A percentile compares a stretch with the other conserved stretches of the same genome.
These are phyloP conservation scores for Gorsachius magnificus DNA, from an alignment of 2,797 vertebrate genomes.

Conservation along the genomic window DNA sequence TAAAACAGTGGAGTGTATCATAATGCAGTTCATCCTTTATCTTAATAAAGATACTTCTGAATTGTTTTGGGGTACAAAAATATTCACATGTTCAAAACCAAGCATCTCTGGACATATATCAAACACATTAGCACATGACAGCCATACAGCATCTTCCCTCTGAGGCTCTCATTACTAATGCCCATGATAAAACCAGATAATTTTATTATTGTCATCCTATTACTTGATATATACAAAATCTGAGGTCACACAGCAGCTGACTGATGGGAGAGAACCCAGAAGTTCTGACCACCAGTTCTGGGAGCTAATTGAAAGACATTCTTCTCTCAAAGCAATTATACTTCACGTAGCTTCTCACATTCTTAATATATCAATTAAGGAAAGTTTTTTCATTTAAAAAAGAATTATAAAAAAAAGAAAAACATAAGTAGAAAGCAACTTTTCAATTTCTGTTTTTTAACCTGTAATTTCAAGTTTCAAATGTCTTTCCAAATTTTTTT, in stretches of 20 bases:
- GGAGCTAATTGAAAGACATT: not conserved
- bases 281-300: not conserved
- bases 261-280: not conserved
- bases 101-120: not conserved
- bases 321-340: not conserved
- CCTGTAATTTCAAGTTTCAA: not conserved
- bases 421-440: accelerated
- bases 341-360: not conserved
- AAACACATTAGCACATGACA: not conserved
- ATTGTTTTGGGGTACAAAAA: not conserved
- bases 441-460: not conserved
- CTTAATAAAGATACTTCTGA: not conserved
- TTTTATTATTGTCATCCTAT: not conserved
- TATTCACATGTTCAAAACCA: not conserved
- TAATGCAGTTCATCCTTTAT: not conserved
- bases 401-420: not conserved
- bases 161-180: not conserved
- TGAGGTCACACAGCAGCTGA: not conserved
- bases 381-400: accelerated
- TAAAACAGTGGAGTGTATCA: not conserved
- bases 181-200: not conserved
- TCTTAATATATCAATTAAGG: not conserved
- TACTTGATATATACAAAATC: not conserved
- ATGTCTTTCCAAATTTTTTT: not conserved
- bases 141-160: not conserved